These are phyloP conservation scores for Mus spretus DNA, from an alignment of 2,797 vertebrate genomes.

Conservation along the genomic window DNA sequence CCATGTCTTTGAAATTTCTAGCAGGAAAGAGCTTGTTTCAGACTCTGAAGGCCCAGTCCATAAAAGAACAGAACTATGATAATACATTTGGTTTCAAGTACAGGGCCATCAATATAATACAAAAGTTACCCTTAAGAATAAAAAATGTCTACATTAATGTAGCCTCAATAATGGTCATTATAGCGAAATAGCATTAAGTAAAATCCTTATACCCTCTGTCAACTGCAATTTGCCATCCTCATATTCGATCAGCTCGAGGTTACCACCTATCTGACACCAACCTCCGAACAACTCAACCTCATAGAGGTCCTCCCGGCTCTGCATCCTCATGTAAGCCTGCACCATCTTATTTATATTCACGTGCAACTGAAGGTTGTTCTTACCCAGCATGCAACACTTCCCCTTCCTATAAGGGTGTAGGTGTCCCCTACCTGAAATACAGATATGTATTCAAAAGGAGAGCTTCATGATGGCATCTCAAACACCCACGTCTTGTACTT, in stretches of 20 bases:
- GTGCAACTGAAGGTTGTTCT: neutral
- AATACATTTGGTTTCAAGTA: neutral
- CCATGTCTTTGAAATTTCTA: slow-evolving; percentile 30
- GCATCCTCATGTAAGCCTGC: neutral
- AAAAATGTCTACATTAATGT: slow-evolving; percentile 11
- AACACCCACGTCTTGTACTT: neutral
- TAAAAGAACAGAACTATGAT: neutral
- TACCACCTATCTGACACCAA: slow-evolving; percentile 49
- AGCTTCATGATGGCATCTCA: slow-evolving; percentile 11
- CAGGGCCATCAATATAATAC: neutral
- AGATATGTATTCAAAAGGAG: neutral
- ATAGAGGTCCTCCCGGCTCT: slow-evolving; percentile 28
- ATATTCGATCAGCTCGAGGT: neutral
- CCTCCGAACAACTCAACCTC: neutral
- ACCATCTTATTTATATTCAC: neutral
- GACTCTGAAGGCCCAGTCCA: neutral
- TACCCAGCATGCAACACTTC: neutral
- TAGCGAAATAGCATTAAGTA: neutral
- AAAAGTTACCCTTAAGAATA: neutral
- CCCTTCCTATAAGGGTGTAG: neutral
- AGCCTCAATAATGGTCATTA: slow-evolving; percentile 21
- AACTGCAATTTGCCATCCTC: slow-evolving; percentile 43
- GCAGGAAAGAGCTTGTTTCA: neutral
- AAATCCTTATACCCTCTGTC: neutral
- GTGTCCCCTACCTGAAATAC: neutral